phyloP scores from a whole-genome alignment of 1,140 invertebrate genomes.

The Ceratina australensis region DNA sequence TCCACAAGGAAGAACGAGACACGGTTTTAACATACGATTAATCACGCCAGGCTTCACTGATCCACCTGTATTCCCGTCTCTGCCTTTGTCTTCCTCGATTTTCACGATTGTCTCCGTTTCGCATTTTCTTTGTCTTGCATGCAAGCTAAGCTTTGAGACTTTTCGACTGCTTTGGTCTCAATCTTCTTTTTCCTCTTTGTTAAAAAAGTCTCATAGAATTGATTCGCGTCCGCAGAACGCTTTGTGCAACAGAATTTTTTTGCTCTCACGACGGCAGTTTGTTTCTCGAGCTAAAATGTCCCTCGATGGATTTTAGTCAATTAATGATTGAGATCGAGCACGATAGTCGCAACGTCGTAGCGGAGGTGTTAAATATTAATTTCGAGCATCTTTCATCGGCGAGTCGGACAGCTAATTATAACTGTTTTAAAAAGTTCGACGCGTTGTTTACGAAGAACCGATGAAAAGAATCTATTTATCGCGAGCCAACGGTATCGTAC shows the following conservation, averaged over 20 bases:
- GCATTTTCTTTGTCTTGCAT: background rate
- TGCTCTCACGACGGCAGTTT: background rate
- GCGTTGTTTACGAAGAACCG: background rate
- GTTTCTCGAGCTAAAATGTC: background rate
- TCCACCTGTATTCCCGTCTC: conserved; percentile 11
- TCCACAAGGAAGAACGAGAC: conserved; percentile 23
- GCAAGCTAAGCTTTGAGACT: conserved; percentile 1
- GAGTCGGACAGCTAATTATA: background rate
- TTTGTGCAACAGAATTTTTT: conserved; percentile 25
- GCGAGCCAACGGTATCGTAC: background rate
- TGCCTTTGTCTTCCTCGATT: conserved; percentile 28
- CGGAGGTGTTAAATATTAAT: conserved; percentile 19
- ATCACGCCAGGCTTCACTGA: conserved; percentile 43
- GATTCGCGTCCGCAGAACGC: background rate
- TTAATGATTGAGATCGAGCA: too few species aligned
- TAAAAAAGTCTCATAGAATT: background rate
- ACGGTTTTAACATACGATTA: conserved; percentile 54
- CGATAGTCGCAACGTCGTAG: too few species aligned
- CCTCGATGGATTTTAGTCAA: too few species aligned
- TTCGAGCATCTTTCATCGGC: background rate
- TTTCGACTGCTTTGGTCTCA: background rate
- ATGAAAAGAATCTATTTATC: conserved; percentile 9
- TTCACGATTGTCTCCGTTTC: conserved; percentile 7
- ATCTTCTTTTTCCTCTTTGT: background rate
- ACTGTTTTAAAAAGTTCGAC: background rate